Conservation (phyloP, 2,888 invertebrate species). For the Nemapogon koenigi region DNA sequence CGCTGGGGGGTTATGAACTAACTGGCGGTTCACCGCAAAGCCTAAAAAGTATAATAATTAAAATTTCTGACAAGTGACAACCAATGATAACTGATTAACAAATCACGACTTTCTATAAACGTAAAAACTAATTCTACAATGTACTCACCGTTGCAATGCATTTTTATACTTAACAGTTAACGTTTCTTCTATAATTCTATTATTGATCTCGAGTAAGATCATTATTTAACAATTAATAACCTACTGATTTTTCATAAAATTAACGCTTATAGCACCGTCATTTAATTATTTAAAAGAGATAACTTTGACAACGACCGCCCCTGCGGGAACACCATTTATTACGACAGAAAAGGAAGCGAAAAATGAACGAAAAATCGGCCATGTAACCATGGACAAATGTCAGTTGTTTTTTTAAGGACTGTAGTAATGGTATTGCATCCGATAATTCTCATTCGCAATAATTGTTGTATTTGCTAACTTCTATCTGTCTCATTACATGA, state of each 20-base stretch:
- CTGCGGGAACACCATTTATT: conserved; percentile 37
- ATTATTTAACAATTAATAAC: conserved; percentile 70
- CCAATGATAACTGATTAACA: too few species aligned
- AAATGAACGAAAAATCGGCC: conserved; percentile 49
- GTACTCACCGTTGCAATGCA: conserved; percentile 93
- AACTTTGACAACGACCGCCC: conserved; percentile 55
- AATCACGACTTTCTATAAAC: conserved; percentile 35
- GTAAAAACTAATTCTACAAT: conserved; percentile 61
- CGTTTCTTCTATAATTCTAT: conserved; percentile 98
- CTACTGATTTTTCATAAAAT: conserved; percentile 62
- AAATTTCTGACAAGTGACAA: too few species aligned
- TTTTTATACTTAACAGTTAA: conserved; percentile 95
- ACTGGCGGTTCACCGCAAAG: too few species aligned
- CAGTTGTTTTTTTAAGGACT: too few species aligned
- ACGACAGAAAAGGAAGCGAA: conserved; percentile 49
- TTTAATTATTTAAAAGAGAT: conserved; percentile 57
- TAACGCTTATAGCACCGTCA: conserved; percentile 64
- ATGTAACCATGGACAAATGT: conserved; percentile 35
- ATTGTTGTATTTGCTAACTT: too few species aligned
- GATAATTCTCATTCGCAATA: too few species aligned
- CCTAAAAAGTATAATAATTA: too few species aligned
- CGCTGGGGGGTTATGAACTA: conserved; percentile 44
- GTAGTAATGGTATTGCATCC: too few species aligned
- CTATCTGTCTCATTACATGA: too few species aligned
- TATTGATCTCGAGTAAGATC: conserved; percentile 99